Evolutionary conservation across 2,797 vertebrate genomes (phyloP), one percentile per base, ranked within the genome.

Genomic region (Phoebastria nigripes): DNA sequence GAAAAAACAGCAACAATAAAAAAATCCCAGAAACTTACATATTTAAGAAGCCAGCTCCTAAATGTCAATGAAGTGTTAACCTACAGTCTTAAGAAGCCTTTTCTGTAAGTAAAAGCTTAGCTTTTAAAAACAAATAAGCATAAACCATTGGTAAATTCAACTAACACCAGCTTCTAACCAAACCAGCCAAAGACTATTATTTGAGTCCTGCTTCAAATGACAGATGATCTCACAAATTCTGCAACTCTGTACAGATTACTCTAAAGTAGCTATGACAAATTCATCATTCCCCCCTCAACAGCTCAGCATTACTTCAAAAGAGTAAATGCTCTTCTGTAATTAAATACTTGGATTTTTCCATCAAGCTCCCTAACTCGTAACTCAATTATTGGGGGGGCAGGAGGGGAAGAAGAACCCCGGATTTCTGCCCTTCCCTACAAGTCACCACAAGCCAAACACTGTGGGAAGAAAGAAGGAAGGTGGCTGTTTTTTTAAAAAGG

Each of bases 321-420:
- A 35, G 7, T 33, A 86, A 71, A 78, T 49, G 15, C 21, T 83
- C 17, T 78, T 83, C 66, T 70, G 19, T 47, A 31, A 65, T 83
- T 62, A 67, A 76, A 55, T 55, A 80, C 9, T 31, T 39, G 8
- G 15, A 21, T 70, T 76, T 84, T 67, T 51, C 35, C 16, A 78
- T 71, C 29, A 84, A 71, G 39, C 9, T 82, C 46, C 54, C 31
- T 9, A 74, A 44, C n/a, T 72, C 2, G 1, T 33, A 55, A 61
- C 33, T 93, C 42, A 35, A 0, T 19, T 58, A 59, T 0, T 3
- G 7, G 11, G 9, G 8, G 7, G 8, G 12, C 1, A 52, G 21
- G 12, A 56, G 5, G 5, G 6, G 12, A 56, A 71, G 49, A 70
- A 74, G 8, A 54, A 71, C 3, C 10, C 11, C 6, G 1, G 6